Evolutionary conservation across 2,888 invertebrate genomes (phyloP).

Genomic region (Trissonchulus sp.): DNA sequence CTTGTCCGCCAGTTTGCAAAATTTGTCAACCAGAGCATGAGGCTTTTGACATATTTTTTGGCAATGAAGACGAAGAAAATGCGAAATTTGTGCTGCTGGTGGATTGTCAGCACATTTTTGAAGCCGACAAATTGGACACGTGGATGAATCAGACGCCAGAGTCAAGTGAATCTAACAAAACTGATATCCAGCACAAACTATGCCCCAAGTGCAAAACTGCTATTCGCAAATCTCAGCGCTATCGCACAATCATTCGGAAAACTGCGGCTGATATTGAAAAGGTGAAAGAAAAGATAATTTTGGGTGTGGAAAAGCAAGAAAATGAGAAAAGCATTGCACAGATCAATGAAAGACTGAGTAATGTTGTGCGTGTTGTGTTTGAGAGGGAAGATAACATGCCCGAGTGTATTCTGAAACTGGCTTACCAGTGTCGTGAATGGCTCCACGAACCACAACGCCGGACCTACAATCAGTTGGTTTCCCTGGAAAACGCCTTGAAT

Average conservation of each 20-base stretch:
- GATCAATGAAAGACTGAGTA: not conserved
- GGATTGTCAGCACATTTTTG: conserved; percentile 53
- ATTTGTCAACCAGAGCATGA: conserved; percentile 56
- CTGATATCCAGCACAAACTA: conserved; percentile 29
- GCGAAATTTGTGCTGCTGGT: conserved; percentile 51
- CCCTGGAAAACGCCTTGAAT: not conserved
- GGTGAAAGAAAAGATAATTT: conserved; percentile 40
- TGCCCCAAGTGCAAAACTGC: conserved; percentile 59
- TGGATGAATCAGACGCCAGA: conserved; percentile 19
- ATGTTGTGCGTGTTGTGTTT: not conserved
- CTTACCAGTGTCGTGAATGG: no score
- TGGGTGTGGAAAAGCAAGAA: not conserved
- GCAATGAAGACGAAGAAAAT: conserved; percentile 59
- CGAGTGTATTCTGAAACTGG: no score
- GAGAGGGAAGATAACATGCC: no score
- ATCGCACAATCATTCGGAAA: conserved; percentile 58
- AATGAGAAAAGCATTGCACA: not conserved
- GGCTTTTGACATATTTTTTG: conserved; percentile 50
- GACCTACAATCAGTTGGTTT: not conserved
- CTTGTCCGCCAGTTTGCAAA: conserved; percentile 62
- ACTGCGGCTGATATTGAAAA: conserved; percentile 51
- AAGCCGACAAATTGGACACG: conserved; percentile 46
- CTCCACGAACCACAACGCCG: not conserved
- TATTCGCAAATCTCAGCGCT: conserved; percentile 60
- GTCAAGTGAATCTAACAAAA: conserved; percentile 6